These are phyloP conservation scores for Dione vanillae DNA, from an alignment of 2,888 invertebrate genomes.

Conservation along the genomic window DNA sequence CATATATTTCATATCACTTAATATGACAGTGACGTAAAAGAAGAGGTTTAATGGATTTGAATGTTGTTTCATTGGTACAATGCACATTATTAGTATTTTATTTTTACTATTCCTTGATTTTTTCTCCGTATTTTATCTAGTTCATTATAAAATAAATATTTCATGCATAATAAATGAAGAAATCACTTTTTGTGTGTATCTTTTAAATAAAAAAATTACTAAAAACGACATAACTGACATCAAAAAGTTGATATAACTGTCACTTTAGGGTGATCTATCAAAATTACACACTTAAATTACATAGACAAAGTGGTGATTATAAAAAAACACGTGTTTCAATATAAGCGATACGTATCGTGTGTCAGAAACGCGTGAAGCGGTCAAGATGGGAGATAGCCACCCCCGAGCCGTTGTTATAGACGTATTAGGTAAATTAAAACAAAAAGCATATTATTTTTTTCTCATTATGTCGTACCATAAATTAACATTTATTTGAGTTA, in stretches of 20 bases:
- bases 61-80: too few species aligned
- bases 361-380: constrained; percentile 76
- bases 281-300: constrained; percentile 53
- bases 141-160: too few species aligned
- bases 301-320: constrained; percentile 64
- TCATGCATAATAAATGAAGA: too few species aligned
- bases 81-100: too few species aligned
- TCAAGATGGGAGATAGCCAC: constrained; percentile 75
- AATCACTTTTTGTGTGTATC: too few species aligned
- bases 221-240: constrained; percentile 8
- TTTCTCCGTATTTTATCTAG: too few species aligned
- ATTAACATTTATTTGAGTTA: not conserved
- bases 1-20: not conserved
- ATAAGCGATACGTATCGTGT: constrained; percentile 69
- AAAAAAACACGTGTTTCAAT: constrained; percentile 73
- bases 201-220: too few species aligned
- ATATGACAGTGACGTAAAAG: too few species aligned
- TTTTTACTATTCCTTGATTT: too few species aligned
- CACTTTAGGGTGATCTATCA: constrained; percentile 53
- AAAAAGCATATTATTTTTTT: constrained; percentile 13
- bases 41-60: too few species aligned
- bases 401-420: constrained; percentile 46
- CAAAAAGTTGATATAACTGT: constrained; percentile 49
- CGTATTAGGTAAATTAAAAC: constrained; percentile 32
- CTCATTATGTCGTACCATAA: not conserved